A percentile compares a stretch with the other conserved stretches of the same genome.
Evolutionary conservation across 2,797 vertebrate genomes (phyloP).

Genomic region (Syngnathus acus): DNA sequence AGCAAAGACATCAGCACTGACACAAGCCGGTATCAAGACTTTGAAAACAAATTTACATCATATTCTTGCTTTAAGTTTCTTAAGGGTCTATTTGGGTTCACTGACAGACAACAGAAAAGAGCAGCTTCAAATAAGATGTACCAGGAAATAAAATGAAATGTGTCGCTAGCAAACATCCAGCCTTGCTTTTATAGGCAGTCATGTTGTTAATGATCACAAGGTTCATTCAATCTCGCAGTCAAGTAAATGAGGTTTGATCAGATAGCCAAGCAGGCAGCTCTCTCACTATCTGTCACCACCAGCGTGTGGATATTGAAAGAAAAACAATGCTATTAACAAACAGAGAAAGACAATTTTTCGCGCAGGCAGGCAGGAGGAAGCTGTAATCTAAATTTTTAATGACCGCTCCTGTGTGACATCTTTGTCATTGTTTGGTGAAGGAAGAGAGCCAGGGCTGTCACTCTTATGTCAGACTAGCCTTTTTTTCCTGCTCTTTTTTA

Average conservation of each 20-base stretch:
- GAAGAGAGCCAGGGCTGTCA: slow-evolving; percentile 39
- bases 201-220: slow-evolving; percentile 48
- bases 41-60: neutral
- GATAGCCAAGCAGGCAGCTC: slow-evolving; percentile 40
- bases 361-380: slow-evolving; percentile 35
- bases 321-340: slow-evolving; percentile 57
- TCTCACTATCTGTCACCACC: slow-evolving; percentile 48
- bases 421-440: slow-evolving; percentile 44
- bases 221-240: slow-evolving; percentile 45
- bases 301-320: slow-evolving; percentile 61
- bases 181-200: slow-evolving; percentile 32
- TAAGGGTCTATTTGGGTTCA: neutral
- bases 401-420: slow-evolving; percentile 41
- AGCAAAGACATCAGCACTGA: neutral
- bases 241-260: slow-evolving; percentile 52
- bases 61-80: slow-evolving; percentile 3
- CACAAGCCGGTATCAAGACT: neutral
- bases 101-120: slow-evolving; percentile 15
- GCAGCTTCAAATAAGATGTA: slow-evolving; percentile 24
- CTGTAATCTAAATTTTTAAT: slow-evolving; percentile 67
- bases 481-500: slow-evolving; percentile 30
- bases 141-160: slow-evolving; percentile 24
- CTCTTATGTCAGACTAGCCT: slow-evolving; percentile 43
- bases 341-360: slow-evolving; percentile 45
- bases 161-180: slow-evolving; percentile 32